Percentiles rank a stretch among this genome's conserved stretches.
phyloP scores from a whole-genome alignment of 2,888 invertebrate genomes.

The Malacosoma neustria region DNA sequence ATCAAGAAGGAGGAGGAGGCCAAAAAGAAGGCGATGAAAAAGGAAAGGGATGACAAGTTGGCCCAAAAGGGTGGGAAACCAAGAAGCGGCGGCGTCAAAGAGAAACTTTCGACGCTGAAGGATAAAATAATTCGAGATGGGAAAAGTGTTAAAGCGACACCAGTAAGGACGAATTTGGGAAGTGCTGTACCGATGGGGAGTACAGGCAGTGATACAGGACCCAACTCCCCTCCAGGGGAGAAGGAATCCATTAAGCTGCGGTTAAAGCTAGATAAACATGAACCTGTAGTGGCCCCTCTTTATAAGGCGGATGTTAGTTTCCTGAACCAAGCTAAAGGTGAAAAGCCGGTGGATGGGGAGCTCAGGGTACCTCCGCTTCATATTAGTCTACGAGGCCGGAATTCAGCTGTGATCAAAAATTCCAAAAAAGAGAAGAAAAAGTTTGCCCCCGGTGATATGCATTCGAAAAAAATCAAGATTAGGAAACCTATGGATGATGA shows the following conservation, averaged over 20 bases:
- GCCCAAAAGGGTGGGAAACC: slow-evolving; percentile 59
- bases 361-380: slow-evolving; percentile 91
- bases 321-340: slow-evolving; percentile 72
- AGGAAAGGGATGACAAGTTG: slow-evolving; percentile 39
- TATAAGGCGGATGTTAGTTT: slow-evolving; percentile 89
- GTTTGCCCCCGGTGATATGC: slow-evolving; percentile 58
- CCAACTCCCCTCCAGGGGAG: slow-evolving; percentile 53
- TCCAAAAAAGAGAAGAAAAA: slow-evolving; percentile 81
- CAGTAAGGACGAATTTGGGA: neutral
- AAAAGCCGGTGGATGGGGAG: slow-evolving; percentile 76
- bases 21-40: slow-evolving; percentile 26
- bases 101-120: slow-evolving; percentile 52
- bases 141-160: slow-evolving; percentile 20
- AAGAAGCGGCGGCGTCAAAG: slow-evolving; percentile 45
- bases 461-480: slow-evolving; percentile 72
- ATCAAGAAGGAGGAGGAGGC: slow-evolving; percentile 33
- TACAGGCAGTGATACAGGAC: slow-evolving; percentile 29
- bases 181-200: neutral
- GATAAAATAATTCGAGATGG: slow-evolving; percentile 57
- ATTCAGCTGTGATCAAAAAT: slow-evolving; percentile 88
- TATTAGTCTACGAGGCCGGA: slow-evolving; percentile 88
- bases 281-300: slow-evolving; percentile 83
- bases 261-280: slow-evolving; percentile 87
- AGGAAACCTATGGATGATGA: slow-evolving; percentile 56
- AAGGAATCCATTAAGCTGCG: slow-evolving; percentile 88